phyloP scores from a whole-genome alignment of 2,888 invertebrate species.

The Belgica antarctica region DNA sequence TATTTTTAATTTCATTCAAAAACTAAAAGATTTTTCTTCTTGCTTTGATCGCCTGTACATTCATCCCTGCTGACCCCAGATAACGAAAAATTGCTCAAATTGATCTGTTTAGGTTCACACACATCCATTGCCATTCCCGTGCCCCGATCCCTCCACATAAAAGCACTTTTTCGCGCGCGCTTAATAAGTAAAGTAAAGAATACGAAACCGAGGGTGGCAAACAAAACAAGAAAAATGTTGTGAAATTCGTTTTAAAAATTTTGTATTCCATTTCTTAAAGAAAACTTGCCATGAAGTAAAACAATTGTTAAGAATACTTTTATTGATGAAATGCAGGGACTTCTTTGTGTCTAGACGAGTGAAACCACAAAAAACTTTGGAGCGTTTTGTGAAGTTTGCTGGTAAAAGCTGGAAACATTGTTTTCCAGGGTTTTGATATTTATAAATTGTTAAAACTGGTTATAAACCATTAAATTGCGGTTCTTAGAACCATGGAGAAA shows the following conservation, averaged over 20 bases:
- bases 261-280: constrained; percentile 18
- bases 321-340: too few species aligned
- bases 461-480: background rate
- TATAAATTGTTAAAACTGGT: background rate
- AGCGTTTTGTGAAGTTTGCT: too few species aligned
- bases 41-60: constrained; percentile 21
- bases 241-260: constrained; percentile 21
- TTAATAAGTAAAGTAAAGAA: background rate
- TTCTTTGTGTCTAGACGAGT: too few species aligned
- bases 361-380: too few species aligned
- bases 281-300: constrained; percentile 11
- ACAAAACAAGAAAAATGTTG: constrained; percentile 7
- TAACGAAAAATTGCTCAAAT: constrained; percentile 3
- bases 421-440: too few species aligned
- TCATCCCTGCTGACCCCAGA: too few species aligned
- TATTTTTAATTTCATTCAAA: constrained; percentile 16
- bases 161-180: background rate
- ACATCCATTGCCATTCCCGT: background rate
- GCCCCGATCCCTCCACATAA: too few species aligned
- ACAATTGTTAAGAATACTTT: constrained; percentile 2
- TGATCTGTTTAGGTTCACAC: background rate
- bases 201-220: background rate
- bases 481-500: too few species aligned
- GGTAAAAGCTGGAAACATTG: too few species aligned
- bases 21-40: background rate